Conservation (phyloP, 2,113 vertebrate species). For the Furnarius figulus region DNA sequence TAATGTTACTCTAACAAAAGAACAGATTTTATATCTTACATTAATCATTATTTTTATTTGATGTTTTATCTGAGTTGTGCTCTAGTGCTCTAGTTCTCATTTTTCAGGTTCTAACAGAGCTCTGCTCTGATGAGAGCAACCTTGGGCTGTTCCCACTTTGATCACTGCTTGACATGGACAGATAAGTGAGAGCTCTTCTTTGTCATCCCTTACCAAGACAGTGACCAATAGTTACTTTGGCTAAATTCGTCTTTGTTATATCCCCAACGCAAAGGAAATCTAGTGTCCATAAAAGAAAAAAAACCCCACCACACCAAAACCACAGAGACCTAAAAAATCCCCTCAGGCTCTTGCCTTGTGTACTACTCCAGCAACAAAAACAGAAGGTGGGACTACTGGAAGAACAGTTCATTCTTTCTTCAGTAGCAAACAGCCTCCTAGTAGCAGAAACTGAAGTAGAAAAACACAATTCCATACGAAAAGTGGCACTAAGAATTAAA, state of each 20-base stretch:
- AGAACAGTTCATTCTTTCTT: neutral
- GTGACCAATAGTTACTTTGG: neutral
- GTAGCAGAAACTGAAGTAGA: neutral
- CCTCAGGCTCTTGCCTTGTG: accelerated
- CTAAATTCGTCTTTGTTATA: neutral
- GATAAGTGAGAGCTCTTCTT: neutral
- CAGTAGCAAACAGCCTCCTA: neutral
- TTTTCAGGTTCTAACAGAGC: neutral
- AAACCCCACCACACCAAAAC: neutral
- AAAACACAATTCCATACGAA: neutral
- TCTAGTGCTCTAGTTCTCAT: neutral
- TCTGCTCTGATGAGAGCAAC: neutral
- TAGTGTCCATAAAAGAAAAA: neutral
- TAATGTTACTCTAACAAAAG: neutral
- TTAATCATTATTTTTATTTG: neutral
- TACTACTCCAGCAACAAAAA: neutral
- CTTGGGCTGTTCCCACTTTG: neutral
- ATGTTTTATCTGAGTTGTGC: neutral
- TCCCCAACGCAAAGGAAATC: neutral
- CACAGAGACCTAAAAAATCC: neutral
- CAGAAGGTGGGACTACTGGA: neutral
- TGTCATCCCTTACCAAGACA: neutral
- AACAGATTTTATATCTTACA: neutral
- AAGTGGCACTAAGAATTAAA: neutral
- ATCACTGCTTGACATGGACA: neutral